These are phyloP conservation scores for Drosophila mimica DNA, from an alignment of 2,888 invertebrate species.

Conservation along the genomic window DNA sequence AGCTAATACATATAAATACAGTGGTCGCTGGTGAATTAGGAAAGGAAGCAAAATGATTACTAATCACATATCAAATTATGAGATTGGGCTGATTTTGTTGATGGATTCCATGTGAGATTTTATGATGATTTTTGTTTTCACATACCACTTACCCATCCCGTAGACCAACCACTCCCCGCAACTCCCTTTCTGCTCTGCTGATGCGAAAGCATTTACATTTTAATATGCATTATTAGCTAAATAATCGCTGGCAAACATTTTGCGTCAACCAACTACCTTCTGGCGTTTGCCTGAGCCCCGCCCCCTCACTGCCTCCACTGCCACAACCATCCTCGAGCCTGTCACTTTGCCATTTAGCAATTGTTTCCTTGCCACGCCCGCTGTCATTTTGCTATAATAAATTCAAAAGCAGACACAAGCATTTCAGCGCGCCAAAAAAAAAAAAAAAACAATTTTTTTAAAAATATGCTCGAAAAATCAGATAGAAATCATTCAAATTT, in stretches of 20 bases:
- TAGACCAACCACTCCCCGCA: not conserved
- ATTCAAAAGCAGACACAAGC: slow-evolving; percentile 59
- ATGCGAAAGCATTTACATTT: slow-evolving; percentile 58
- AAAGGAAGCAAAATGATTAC: not conserved
- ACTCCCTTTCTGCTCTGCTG: not conserved
- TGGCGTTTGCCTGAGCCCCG: slow-evolving; percentile 30
- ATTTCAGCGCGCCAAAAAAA: slow-evolving; percentile 27
- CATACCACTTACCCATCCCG: not conserved
- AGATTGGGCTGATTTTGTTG: not conserved
- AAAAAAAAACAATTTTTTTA: not conserved
- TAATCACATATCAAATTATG: not conserved
- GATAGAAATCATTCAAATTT: not conserved
- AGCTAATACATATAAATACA: not conserved
- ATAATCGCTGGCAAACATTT: slow-evolving; percentile 68
- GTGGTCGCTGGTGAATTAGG: not conserved
- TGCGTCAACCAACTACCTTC: slow-evolving; percentile 30
- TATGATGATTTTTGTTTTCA: not conserved
- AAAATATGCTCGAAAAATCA: slow-evolving; percentile 12
- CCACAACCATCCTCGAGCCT: slow-evolving; percentile 15
- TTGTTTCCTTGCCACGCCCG: slow-evolving; percentile 57
- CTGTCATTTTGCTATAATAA: slow-evolving; percentile 63
- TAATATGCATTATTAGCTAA: slow-evolving; percentile 72
- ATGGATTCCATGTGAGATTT: not conserved
- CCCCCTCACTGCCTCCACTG: not conserved
- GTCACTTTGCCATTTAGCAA: slow-evolving; percentile 65